phyloP scores from a whole-genome alignment of 2,797 vertebrate species.

The Enteromius afrohamiltoni region DNA sequence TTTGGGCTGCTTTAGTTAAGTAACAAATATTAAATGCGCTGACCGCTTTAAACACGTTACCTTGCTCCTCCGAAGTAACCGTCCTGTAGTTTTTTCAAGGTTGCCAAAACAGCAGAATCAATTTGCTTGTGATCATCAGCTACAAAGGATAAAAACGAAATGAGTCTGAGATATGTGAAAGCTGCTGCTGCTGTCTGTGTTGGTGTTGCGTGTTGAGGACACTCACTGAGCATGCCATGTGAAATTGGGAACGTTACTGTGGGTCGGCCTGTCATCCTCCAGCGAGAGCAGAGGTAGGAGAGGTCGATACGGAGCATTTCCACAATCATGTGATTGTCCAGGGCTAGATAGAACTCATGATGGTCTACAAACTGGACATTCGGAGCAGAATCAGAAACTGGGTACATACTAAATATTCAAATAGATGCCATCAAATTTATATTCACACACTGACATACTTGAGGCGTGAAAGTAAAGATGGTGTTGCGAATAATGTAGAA shows the following conservation, averaged over 20 bases:
- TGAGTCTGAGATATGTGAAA: not conserved
- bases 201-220: not conserved
- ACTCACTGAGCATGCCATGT: conserved; percentile 90
- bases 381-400: not conserved
- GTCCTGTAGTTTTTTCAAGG: conserved; percentile 91
- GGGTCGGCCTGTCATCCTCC: conserved; percentile 94
- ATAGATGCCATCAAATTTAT: not conserved
- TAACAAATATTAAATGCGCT: not conserved
- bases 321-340: conserved; percentile 98
- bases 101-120: conserved; percentile 88
- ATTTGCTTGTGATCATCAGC: conserved; percentile 82
- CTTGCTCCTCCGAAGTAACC: conserved; percentile 95
- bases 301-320: conserved; percentile 96
- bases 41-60: conserved; percentile 65
- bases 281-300: conserved; percentile 92
- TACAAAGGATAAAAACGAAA: conserved; percentile 62
- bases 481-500: conserved; percentile 91
- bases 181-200: not conserved
- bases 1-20: not conserved
- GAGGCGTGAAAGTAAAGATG: conserved; percentile 93
- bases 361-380: conserved; percentile 90
- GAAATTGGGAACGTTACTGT: conserved; percentile 93
- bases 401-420: not conserved
- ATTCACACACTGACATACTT: conserved; percentile 73
- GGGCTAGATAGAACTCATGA: conserved; percentile 93